Base-by-base conservation (phyloP, 2,888 invertebrate genomes). In the Oxytorus armatus region DNA sequence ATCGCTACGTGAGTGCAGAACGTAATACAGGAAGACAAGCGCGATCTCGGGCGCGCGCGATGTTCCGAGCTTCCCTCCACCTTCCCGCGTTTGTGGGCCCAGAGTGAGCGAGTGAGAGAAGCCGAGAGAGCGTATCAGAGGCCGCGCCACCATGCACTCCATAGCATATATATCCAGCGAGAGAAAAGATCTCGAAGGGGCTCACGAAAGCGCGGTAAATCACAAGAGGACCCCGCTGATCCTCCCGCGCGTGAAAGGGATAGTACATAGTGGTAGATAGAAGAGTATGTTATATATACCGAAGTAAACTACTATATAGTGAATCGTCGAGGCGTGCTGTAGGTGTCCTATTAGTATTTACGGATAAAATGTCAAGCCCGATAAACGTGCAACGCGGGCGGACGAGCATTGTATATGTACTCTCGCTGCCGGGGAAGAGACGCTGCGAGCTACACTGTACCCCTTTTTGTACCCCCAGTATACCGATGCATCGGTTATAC, bases 341-440 rank as follows among this genome's bases (percentile, higher is more conserved):
- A 79, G 65, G 79, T 84, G 87, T 87, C 87, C 88, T 86, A 87
- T 88, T 89, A 88, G 88, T 89, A 89, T 89, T 89, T 89, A 87
- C 84, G 84, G 79, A 83, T 85, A 84, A 89, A 89, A 89, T 89
- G 88, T 89, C 88, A 89, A 86, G 74, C 72, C 82, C 85, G 84
- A 88, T 86, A 88, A 86, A 85, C 84, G 86, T 66, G 82, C 59
- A 74, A 72, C 81, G 80, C 77, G 75, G 59, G 76, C 74, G 74
- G 74, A 65, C 51, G 79, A 21, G 76, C 16, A 47, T 57, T 33
- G 29, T 47, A 42, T 36, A 47, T 33, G 21, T 61, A 49, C 53
- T 65, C 66, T 51, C 51, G 44, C 25, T 25, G 18, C 42, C n/a
- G n/a, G n/a, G n/a, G n/a, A n/a, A n/a, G n/a, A n/a, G n/a, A n/a